Evolutionary conservation across 92 coral and sea anemone genomes (phyloP).

Genomic region (Heliopora coerulea): DNA sequence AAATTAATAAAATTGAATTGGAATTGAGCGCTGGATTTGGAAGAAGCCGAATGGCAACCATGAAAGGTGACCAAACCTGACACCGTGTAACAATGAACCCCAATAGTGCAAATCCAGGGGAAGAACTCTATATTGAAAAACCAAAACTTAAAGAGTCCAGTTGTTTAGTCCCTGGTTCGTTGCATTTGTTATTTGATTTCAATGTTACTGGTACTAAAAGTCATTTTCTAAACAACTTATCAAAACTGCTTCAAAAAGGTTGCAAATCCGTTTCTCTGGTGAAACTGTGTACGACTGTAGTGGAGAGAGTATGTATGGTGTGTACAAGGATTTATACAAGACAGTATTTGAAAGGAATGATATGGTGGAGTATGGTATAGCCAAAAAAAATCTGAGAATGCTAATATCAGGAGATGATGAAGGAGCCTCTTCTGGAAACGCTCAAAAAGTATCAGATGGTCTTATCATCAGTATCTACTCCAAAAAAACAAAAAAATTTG

Average conservation of each 20-base stretch:
- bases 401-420: slow-evolving; percentile 16
- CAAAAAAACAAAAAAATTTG: slow-evolving; percentile 2
- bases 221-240: slow-evolving; percentile 10
- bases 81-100: too few relatives aligned
- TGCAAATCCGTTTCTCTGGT: not conserved
- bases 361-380: slow-evolving; percentile 10
- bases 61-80: too few relatives aligned
- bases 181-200: not conserved
- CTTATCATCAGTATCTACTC: not conserved
- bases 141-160: too few relatives aligned
- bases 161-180: too few relatives aligned
- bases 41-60: too few relatives aligned
- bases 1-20: too few relatives aligned
- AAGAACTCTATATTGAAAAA: too few relatives aligned
- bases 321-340: slow-evolving; percentile 8
- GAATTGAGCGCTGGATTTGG: too few relatives aligned
- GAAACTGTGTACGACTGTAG: slow-evolving; percentile 11
- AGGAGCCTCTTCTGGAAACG: slow-evolving; percentile 12
- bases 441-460: not conserved
- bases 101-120: too few relatives aligned
- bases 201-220: not conserved
- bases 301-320: not conserved
- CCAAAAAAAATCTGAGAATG: slow-evolving; percentile 4
- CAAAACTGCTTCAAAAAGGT: slow-evolving; percentile 7
- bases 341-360: not conserved